Evolutionary conservation across 1,140 invertebrate genomes (phyloP).

Genomic region (Papilio glaucus): DNA sequence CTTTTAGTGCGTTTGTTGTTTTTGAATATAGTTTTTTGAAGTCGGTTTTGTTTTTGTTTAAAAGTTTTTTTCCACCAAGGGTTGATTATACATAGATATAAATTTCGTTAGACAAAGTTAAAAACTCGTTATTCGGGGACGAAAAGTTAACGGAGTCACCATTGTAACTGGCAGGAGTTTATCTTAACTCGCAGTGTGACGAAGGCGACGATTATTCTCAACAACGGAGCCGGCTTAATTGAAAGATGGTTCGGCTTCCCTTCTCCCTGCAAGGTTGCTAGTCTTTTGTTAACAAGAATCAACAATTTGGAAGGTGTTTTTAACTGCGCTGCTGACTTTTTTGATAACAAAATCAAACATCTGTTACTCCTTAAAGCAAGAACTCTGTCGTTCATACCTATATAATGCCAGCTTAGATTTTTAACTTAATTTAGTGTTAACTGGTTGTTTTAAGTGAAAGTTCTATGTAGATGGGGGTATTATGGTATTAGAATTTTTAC

Average conservation of each 20-base stretch:
- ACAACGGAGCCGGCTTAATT: constrained; percentile 10
- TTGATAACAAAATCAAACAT: neutral
- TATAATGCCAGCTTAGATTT: too few relatives aligned
- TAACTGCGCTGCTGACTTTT: neutral
- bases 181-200: constrained; percentile 19
- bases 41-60: too few relatives aligned
- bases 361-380: neutral
- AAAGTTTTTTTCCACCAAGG: constrained; percentile 28
- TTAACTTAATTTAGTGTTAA: too few relatives aligned
- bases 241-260: constrained; percentile 6
- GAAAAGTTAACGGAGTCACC: constrained; percentile 66
- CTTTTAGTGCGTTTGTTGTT: too few relatives aligned
- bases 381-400: too few relatives aligned
- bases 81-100: constrained; percentile 70
- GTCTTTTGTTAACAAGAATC: constrained; percentile 9
- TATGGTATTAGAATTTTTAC: too few relatives aligned
- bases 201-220: constrained; percentile 2
- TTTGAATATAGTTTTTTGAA: too few relatives aligned
- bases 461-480: too few relatives aligned
- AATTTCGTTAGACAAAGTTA: constrained; percentile 82
- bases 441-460: too few relatives aligned
- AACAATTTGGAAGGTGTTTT: constrained; percentile 7
- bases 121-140: constrained; percentile 80
- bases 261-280: neutral
- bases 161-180: constrained; percentile 24